Conservation (phyloP, 2,888 invertebrate species). For the Drosophila antonietae region DNA sequence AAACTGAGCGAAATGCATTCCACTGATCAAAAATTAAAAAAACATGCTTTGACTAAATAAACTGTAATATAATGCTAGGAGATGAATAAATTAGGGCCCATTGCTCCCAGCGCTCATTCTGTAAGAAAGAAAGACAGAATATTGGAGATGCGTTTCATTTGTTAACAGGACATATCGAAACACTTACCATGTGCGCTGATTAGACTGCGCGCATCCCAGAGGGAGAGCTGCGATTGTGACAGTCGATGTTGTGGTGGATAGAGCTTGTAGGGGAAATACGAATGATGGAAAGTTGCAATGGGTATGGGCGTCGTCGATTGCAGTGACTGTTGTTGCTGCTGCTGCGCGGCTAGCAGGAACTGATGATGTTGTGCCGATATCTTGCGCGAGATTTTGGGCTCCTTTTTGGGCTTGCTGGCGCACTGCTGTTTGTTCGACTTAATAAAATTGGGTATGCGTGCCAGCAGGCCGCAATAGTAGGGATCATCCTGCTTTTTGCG, state of each 20-base stretch:
- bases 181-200: slow-evolving; percentile 83
- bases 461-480: slow-evolving; percentile 89
- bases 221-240: slow-evolving; percentile 83
- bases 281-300: slow-evolving; percentile 83
- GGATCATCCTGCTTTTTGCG: slow-evolving; percentile 87
- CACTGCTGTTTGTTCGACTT: slow-evolving; percentile 84
- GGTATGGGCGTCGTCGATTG: slow-evolving; percentile 81
- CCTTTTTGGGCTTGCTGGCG: slow-evolving; percentile 74
- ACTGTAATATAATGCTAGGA: slow-evolving; percentile 62
- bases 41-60: slow-evolving; percentile 68
- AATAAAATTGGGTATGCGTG: slow-evolving; percentile 89
- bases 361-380: slow-evolving; percentile 83
- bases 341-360: slow-evolving; percentile 50
- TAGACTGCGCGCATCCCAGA: slow-evolving; percentile 84
- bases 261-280: slow-evolving; percentile 82
- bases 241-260: slow-evolving; percentile 83
- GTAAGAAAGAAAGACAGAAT: slow-evolving; percentile 21
- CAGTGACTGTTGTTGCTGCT: slow-evolving; percentile 51
- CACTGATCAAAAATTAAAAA: slow-evolving; percentile 52
- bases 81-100: slow-evolving; percentile 68
- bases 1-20: slow-evolving; percentile 70
- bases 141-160: not conserved
- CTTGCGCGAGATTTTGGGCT: slow-evolving; percentile 82
- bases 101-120: slow-evolving; percentile 66
- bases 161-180: not conserved